phyloP scores from a whole-genome alignment of 2,797 vertebrate species.

The Setipinna tenuifilis region DNA sequence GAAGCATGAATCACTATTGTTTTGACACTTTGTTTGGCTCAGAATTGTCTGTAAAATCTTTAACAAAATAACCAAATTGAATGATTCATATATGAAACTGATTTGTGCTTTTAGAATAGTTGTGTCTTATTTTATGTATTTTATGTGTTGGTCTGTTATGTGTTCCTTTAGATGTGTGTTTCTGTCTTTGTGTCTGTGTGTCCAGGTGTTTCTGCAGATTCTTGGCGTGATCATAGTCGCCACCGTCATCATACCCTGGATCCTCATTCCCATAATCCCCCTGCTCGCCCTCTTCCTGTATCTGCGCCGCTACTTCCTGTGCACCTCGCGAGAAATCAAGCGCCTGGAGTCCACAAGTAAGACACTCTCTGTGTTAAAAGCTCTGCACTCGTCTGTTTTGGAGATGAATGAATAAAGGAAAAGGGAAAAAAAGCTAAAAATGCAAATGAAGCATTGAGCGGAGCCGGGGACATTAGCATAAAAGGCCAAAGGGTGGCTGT shows the following conservation, averaged over 20 bases:
- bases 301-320: slow-evolving; percentile 82
- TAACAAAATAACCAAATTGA: too few species aligned
- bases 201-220: slow-evolving; percentile 84
- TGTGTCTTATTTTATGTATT: too few species aligned
- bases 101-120: too few species aligned
- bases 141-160: too few species aligned
- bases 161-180: too few species aligned
- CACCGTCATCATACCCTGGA: slow-evolving; percentile 84
- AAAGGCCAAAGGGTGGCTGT: slow-evolving; percentile 70
- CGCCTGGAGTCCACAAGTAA: slow-evolving; percentile 88
- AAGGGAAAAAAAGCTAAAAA: slow-evolving; percentile 35
- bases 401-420: not conserved
- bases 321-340: slow-evolving; percentile 89
- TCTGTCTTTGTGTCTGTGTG: not conserved
- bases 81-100: too few species aligned
- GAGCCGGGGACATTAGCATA: slow-evolving; percentile 72
- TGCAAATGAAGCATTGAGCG: slow-evolving; percentile 72
- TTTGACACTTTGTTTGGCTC: not conserved
- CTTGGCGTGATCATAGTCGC: slow-evolving; percentile 82
- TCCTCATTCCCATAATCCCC: slow-evolving; percentile 80
- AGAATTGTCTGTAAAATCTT: not conserved
- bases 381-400: not conserved
- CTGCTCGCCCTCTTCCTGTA: slow-evolving; percentile 82
- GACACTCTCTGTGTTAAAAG: slow-evolving; percentile 52
- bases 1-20: not conserved